Conservation (phyloP, 2,888 invertebrate genomes). For the Drosophila parthenogenetica region DNA sequence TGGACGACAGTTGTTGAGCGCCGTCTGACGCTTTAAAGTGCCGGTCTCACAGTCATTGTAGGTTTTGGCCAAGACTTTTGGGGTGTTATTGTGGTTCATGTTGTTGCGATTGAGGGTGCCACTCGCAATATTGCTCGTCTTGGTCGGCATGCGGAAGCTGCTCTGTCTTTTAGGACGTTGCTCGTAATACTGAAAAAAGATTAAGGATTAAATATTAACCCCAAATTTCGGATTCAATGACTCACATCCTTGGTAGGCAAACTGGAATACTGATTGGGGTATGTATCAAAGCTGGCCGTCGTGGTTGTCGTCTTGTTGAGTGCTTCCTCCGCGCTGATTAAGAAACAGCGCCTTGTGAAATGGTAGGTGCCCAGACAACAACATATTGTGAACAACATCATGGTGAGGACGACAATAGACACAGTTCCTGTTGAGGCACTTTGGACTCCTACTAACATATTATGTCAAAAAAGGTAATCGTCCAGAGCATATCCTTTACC, state of each 20-base stretch:
- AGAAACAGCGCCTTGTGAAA: constrained; percentile 86
- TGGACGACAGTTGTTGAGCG: constrained; percentile 87
- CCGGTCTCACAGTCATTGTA: constrained; percentile 92
- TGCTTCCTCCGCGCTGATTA: constrained; percentile 61
- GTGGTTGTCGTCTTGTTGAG: constrained; percentile 86
- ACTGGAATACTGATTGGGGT: constrained; percentile 93
- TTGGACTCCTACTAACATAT: constrained; percentile 63
- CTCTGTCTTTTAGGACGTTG: constrained; percentile 88
- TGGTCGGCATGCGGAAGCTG: constrained; percentile 87
- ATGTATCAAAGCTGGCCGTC: constrained; percentile 92
- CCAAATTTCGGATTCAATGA: background rate
- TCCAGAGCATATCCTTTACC: background rate
- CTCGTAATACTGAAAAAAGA: constrained; percentile 82
- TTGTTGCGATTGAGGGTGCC: constrained; percentile 87
- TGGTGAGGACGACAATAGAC: constrained; percentile 73
- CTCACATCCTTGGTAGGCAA: constrained; percentile 92
- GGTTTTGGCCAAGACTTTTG: constrained; percentile 90
- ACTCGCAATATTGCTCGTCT: constrained; percentile 71
- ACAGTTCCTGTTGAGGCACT: constrained; percentile 75
- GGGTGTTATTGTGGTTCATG: constrained; percentile 87
- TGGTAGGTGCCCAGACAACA: constrained; percentile 83
- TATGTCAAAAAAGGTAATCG: background rate
- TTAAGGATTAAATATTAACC: background rate
- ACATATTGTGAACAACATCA: constrained; percentile 82
- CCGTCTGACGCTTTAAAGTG: constrained; percentile 91